These are phyloP conservation scores for Trachymyrmex septentrionalis DNA, from an alignment of 1,140 invertebrate genomes.

Conservation along the genomic window DNA sequence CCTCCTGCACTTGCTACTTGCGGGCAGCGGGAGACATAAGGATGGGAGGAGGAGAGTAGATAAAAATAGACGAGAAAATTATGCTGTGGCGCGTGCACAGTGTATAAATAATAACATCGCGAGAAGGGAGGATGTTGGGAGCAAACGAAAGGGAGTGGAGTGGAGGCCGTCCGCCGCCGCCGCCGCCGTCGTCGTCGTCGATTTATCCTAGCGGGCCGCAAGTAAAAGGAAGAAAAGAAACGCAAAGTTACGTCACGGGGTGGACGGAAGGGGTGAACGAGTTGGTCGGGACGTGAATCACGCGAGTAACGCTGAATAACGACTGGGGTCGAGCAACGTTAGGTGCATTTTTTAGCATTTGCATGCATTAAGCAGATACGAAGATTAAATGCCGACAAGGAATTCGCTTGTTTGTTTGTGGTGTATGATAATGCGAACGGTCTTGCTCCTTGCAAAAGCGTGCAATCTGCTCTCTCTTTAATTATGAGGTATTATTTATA, in stretches of 20 bases:
- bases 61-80: slow-evolving; percentile 64
- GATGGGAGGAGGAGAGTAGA: not conserved
- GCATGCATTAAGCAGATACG: slow-evolving; percentile 62
- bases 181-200: slow-evolving; percentile 25
- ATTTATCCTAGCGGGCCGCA: slow-evolving; percentile 45
- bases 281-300: slow-evolving; percentile 44
- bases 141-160: not conserved
- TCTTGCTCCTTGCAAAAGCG: slow-evolving; percentile 35
- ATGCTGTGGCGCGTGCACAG: slow-evolving; percentile 26
- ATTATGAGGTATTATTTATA: slow-evolving; percentile 52
- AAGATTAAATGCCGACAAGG: slow-evolving; percentile 64
- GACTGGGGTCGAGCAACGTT: slow-evolving; percentile 49
- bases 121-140: not conserved
- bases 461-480: slow-evolving; percentile 58
- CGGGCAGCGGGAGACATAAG: not conserved
- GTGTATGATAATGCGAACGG: slow-evolving; percentile 48
- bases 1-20: not conserved
- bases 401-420: slow-evolving; percentile 59
- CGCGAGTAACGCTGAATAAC: slow-evolving; percentile 64
- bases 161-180: not conserved
- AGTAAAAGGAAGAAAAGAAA: slow-evolving; percentile 3
- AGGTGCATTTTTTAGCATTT: slow-evolving; percentile 66
- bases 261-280: not conserved
- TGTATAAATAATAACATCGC: slow-evolving; percentile 57
- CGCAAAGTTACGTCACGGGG: slow-evolving; percentile 28